These are phyloP conservation scores for Lacanobia oleracea DNA, from an alignment of 2,888 invertebrate species.

Conservation along the genomic window DNA sequence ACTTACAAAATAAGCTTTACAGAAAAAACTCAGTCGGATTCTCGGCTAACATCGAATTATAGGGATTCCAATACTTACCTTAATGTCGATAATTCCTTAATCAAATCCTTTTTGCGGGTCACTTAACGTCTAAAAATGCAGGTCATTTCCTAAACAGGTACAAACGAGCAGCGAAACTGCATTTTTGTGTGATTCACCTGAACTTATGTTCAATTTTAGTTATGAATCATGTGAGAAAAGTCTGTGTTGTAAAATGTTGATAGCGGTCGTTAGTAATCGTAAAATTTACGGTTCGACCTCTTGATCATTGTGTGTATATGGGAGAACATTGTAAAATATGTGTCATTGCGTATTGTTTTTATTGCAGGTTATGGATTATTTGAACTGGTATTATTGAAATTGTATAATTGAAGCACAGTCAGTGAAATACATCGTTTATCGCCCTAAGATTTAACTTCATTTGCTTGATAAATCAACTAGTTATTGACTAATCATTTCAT, in stretches of 20 bases:
- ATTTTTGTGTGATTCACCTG: conserved; percentile 77
- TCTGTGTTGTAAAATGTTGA: conserved; percentile 58
- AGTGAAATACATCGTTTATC: not conserved
- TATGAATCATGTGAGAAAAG: conserved; percentile 72
- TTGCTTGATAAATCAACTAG: not conserved
- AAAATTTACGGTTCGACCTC: conserved; percentile 45
- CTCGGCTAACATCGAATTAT: conserved; percentile 16
- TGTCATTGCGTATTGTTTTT: not conserved
- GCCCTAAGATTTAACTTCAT: not conserved
- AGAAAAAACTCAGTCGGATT: not conserved
- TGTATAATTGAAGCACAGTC: not conserved
- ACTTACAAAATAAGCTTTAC: conserved; percentile 19
- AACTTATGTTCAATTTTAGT: conserved; percentile 49
- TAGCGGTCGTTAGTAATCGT: conserved; percentile 46
- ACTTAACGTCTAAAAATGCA: conserved; percentile 61
- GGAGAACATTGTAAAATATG: conserved; percentile 14
- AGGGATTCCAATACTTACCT: conserved; percentile 37
- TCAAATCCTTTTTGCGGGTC: conserved; percentile 37
- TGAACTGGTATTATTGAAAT: not conserved
- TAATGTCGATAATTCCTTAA: conserved; percentile 45
- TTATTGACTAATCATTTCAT: no score
- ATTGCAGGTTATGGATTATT: not conserved
- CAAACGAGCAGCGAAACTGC: conserved; percentile 67
- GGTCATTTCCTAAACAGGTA: conserved; percentile 58
- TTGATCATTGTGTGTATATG: conserved; percentile 42